These are phyloP conservation scores for Gymnoscelis rufifasciata DNA, from an alignment of 2,888 invertebrate species.

Conservation along the genomic window DNA sequence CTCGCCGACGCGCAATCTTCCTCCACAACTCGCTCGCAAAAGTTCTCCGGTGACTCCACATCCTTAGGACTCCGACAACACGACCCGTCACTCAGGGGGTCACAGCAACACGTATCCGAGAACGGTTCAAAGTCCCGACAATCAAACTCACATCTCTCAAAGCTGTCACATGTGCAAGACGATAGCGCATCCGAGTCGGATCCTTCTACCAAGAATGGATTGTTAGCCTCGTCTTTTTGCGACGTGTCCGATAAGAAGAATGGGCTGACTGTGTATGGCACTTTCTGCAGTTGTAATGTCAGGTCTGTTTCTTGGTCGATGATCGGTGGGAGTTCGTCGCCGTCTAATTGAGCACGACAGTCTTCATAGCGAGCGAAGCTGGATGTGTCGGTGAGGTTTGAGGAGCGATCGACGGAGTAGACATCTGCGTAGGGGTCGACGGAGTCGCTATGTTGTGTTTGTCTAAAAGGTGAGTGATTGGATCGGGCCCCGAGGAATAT, in stretches of 20 bases:
- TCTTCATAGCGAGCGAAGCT: constrained; percentile 74
- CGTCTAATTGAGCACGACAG: constrained; percentile 54
- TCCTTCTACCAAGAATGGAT: constrained; percentile 60
- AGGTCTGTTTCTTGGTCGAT: constrained; percentile 44
- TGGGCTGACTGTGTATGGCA: constrained; percentile 67
- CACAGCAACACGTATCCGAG: constrained; percentile 81
- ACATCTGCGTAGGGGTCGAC: constrained; percentile 65
- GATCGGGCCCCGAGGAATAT: constrained; percentile 62
- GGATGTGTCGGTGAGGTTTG: constrained; percentile 71
- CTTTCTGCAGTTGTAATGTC: constrained; percentile 64
- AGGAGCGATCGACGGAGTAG: constrained; percentile 69
- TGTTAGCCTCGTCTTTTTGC: constrained; percentile 51
- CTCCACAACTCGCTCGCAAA: constrained; percentile 59
- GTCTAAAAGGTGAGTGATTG: constrained; percentile 50
- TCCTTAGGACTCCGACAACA: constrained; percentile 74
- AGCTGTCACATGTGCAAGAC: constrained; percentile 77
- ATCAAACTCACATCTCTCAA: constrained; percentile 78
- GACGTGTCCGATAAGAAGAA: constrained; percentile 58
- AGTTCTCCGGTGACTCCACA: constrained; percentile 71
- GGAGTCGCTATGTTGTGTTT: constrained; percentile 59
- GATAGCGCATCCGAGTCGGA: constrained; percentile 74
- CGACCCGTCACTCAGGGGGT: constrained; percentile 69
- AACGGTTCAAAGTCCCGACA: constrained; percentile 79
- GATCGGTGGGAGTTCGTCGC: constrained; percentile 47
- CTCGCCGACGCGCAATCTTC: constrained; percentile 68